Conservation (phyloP, 2,888 invertebrate species). For the Ectemnius continuus region DNA sequence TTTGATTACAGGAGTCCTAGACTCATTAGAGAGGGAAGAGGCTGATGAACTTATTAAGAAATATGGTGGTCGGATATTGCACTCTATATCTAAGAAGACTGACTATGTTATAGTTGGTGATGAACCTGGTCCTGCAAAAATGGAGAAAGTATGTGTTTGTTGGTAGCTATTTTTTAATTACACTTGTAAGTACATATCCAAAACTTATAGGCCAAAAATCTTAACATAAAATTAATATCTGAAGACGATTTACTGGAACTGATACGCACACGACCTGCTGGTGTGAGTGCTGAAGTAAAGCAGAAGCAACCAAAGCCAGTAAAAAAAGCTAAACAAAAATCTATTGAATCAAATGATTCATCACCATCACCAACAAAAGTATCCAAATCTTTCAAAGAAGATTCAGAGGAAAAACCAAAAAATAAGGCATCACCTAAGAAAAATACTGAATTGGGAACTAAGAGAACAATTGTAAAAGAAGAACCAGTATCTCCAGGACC, state of each 20-base stretch:
- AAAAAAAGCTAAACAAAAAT: conserved; percentile 16
- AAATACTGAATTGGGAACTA: neutral
- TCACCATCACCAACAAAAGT: conserved; percentile 6
- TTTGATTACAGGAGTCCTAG: conserved; percentile 91
- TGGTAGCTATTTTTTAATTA: conserved; percentile 57
- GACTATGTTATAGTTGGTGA: conserved; percentile 91
- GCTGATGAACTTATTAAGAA: conserved; percentile 85
- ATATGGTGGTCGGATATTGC: conserved; percentile 89
- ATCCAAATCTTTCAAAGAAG: conserved; percentile 1
- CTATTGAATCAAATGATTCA: conserved; percentile 18
- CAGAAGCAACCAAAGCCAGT: conserved; percentile 40
- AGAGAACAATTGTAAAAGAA: conserved; percentile 13
- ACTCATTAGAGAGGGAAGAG: conserved; percentile 92
- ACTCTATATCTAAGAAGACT: conserved; percentile 87
- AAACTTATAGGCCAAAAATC: conserved; percentile 80
- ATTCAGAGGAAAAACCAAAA: neutral
- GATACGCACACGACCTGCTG: conserved; percentile 82
- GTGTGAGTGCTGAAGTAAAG: conserved; percentile 62
- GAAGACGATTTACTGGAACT: conserved; percentile 92
- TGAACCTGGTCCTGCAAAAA: conserved; percentile 91
- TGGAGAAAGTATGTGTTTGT: conserved; percentile 80
- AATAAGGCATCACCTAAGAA: conserved; percentile 21
- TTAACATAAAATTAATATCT: conserved; percentile 85
- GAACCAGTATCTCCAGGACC: neutral
- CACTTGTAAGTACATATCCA: conserved; percentile 6